Evolutionary conservation across 2,888 invertebrate genomes (phyloP), one percentile per base, ranked within the genome.

Genomic region (Nudaria mundana): DNA sequence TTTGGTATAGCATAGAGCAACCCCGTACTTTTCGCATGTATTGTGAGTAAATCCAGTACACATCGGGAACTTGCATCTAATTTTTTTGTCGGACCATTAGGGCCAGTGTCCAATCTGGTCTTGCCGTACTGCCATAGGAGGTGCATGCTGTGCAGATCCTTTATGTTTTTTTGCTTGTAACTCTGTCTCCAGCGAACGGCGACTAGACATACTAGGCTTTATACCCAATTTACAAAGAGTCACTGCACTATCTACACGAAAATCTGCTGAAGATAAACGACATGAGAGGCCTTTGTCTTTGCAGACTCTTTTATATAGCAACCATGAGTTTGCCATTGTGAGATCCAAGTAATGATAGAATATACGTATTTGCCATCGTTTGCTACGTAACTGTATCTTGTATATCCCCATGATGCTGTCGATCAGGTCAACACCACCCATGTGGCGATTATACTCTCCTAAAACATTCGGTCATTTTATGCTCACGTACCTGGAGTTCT

Each of bases 71-170:
- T 47, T 59, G 37, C 52, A 55, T 8, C 55, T 40, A 0, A 43
- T 46, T 42, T 38, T 46, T 30, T 51, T 59, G 3, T 58, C 53
- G 15, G 41, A 37, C 56, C 55, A 56, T 37, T 33, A 30, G 0
- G 56, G 47, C 60, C 57, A 56, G 40, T 54, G 55, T 3, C 48
- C 47, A 25, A 51, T 48, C 29, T 62, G 56, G 37, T 61, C 56
- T 48, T 54, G 53, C 1, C 55, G 41, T 2, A 60, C 55, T 39
- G 50, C 54, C 7, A 6, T 40, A 1, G 35, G 26, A 13, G 40
- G 35, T 3, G 7, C 25, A 20, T 30, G 10, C 8, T 40, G 40
- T n/a, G 39, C 39, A 23, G 30, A 30, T 24, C 34, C 40, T 40
- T 22, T 24, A 12, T 14, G 30, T 14, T 30, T 25, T 35, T 35